These are phyloP conservation scores for Tridacna crocea DNA, from an alignment of 2,888 invertebrate genomes.

Conservation along the genomic window DNA sequence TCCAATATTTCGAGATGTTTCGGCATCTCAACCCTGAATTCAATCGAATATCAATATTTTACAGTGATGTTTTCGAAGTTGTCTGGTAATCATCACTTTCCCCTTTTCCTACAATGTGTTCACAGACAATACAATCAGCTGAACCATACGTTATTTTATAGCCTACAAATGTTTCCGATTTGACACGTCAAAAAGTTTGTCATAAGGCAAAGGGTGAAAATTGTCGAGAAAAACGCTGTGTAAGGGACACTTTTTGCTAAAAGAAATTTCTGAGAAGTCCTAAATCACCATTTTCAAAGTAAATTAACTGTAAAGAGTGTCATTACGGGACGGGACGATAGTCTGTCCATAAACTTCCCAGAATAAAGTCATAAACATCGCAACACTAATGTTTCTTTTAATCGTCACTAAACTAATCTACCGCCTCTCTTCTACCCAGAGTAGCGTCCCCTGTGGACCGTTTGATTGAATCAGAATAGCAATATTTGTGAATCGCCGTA, in stretches of 20 bases:
- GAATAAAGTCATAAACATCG: not conserved
- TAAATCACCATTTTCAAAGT: constrained; percentile 1
- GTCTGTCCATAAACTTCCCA: not conserved
- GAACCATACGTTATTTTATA: no score
- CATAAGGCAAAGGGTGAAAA: no score
- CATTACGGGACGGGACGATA: not conserved
- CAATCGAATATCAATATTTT: no score
- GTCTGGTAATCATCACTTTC: no score
- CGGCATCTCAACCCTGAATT: no score
- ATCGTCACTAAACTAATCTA: constrained; percentile 51
- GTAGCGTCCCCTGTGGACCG: constrained; percentile 30
- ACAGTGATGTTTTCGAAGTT: no score
- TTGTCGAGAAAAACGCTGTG: no score
- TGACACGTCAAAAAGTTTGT: no score
- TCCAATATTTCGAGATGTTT: not conserved
- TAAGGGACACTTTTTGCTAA: not conserved
- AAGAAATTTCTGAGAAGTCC: not conserved
- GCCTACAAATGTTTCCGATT: no score
- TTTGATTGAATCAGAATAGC: constrained; percentile 57
- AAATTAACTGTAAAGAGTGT: not conserved
- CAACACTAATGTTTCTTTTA: constrained; percentile 14
- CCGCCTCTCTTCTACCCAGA: constrained; percentile 18
- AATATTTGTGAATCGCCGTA: constrained; percentile 49
- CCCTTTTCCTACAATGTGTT: no score
- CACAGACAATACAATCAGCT: no score